Base-by-base conservation (phyloP, 1,140 invertebrate species). In the Armadillidium nasatum region DNA sequence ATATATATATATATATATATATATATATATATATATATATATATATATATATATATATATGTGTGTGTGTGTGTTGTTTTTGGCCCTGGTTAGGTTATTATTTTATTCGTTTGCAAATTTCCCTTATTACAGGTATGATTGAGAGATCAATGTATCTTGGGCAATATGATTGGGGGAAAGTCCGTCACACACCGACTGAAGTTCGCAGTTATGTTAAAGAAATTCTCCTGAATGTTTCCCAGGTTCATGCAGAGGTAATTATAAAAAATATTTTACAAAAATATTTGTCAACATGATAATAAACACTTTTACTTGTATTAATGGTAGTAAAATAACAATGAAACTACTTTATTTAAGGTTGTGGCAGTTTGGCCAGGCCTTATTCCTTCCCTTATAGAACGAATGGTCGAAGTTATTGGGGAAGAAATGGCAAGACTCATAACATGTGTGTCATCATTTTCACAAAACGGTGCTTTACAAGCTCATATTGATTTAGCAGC, bases 71-170 rank as follows among this genome's bases (percentile, higher is more conserved):
- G 6, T 33, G 6, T 33, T 6, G 6, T 33, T 33, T 33, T 33
- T 6, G 6, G 33, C 33, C 1, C 33, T 3, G 6, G 33, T 33
- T 33, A 33, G 6, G 33, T 33, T 6, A 33, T 33, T 33, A 33
- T 33, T 33, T 3, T 33, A 33, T 33, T 33, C 1, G 33, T 33
- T 33, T 33, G 33, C 33, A 33, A 3, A 33, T 33, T 2, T 60
- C 2, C 50, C 43, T 73, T 71, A 43, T 7, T 0, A 92, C 97
- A 23, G 95, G 95, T 21, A 94, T 92, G 15, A 95, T 98, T 78
- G 95, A 98, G 85, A 93, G 93, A 3, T 94, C 92, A 66, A 97
- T 98, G 95, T 97, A 96, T 85, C 86, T 93, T 80, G 94, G 94
- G 0, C 87, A 90, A 66, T 93, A 96, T 83, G 91, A 93, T 81